Percentiles rank a stretch among this genome's conserved stretches.
These are phyloP conservation scores for Babylonia areolata DNA, from an alignment of 1,140 invertebrate species.

Conservation along the genomic window DNA sequence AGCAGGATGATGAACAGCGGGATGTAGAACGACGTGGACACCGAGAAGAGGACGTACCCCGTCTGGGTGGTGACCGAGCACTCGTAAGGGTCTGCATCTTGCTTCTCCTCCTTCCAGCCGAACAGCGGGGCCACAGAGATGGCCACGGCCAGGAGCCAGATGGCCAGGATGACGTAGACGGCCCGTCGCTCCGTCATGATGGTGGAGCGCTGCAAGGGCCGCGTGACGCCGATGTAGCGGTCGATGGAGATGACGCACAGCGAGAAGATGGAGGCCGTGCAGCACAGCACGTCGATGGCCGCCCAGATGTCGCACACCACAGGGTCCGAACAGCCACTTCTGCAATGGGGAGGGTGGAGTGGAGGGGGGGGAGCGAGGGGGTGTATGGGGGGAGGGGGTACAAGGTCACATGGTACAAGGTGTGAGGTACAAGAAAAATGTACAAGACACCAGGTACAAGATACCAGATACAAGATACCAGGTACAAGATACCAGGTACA, in stretches of 20 bases:
- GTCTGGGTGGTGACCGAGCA: slow-evolving; percentile 76
- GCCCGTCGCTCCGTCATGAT: slow-evolving; percentile 79
- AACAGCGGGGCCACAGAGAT: slow-evolving; percentile 81
- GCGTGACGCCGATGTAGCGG: slow-evolving; percentile 82
- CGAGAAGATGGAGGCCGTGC: slow-evolving; percentile 98
- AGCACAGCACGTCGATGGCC: slow-evolving; percentile 96
- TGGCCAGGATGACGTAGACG: slow-evolving; percentile 76
- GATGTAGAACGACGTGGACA: slow-evolving; percentile 77
- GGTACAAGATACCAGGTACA: too few species aligned
- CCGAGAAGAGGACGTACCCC: slow-evolving; percentile 78
- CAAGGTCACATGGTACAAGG: too few species aligned
- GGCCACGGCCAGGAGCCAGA: slow-evolving; percentile 79
- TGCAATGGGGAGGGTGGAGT: slow-evolving; percentile 25
- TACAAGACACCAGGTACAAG: too few species aligned
- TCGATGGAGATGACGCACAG: slow-evolving; percentile 97
- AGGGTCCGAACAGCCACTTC: slow-evolving; percentile 72
- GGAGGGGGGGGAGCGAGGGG: too few species aligned
- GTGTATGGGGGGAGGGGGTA: too few species aligned
- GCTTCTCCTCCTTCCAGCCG: slow-evolving; percentile 73
- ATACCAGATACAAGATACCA: too few species aligned
- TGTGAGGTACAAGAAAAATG: too few species aligned
- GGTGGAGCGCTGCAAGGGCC: slow-evolving; percentile 71
- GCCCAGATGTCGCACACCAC: slow-evolving; percentile 75
- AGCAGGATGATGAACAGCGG: slow-evolving; percentile 77
- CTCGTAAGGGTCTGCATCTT: slow-evolving; percentile 54